These are phyloP conservation scores for Hyperopisus bebe DNA, from an alignment of 2,113 vertebrate species.

Conservation along the genomic window DNA sequence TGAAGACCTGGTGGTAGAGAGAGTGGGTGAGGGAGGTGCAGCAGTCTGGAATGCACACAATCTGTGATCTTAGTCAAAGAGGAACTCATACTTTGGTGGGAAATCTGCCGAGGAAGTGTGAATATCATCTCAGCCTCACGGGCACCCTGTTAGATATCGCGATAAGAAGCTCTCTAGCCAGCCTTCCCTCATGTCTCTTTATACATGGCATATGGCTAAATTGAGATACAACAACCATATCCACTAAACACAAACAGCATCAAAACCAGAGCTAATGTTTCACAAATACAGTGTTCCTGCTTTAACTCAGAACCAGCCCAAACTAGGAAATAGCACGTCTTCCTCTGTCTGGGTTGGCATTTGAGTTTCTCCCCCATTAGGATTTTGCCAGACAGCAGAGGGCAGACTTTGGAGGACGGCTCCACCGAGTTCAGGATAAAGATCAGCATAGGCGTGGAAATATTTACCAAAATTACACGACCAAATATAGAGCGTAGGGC, in stretches of 20 bases:
- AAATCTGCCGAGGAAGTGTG: background rate
- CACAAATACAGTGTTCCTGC: background rate
- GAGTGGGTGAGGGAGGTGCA: background rate
- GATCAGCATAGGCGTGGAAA: background rate
- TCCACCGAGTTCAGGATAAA: background rate
- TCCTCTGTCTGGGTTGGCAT: background rate
- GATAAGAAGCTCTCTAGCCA: background rate
- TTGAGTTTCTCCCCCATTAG: background rate
- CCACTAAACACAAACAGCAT: background rate
- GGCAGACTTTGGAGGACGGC: background rate
- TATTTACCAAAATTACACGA: background rate
- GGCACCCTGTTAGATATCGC: background rate
- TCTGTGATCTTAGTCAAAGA: background rate
- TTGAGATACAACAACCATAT: background rate
- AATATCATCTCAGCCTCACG: background rate
- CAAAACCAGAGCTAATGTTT: background rate
- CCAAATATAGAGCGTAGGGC: background rate
- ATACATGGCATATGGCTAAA: background rate
- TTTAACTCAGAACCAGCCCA: background rate
- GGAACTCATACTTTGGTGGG: background rate
- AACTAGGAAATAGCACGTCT: background rate
- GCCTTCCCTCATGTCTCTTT: accelerated
- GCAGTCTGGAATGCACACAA: background rate
- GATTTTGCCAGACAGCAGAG: background rate
- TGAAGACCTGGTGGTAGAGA: slow-evolving; percentile 68